Conservation (phyloP, 1,140 invertebrate genomes). For the Drosophila kanapiae region DNA sequence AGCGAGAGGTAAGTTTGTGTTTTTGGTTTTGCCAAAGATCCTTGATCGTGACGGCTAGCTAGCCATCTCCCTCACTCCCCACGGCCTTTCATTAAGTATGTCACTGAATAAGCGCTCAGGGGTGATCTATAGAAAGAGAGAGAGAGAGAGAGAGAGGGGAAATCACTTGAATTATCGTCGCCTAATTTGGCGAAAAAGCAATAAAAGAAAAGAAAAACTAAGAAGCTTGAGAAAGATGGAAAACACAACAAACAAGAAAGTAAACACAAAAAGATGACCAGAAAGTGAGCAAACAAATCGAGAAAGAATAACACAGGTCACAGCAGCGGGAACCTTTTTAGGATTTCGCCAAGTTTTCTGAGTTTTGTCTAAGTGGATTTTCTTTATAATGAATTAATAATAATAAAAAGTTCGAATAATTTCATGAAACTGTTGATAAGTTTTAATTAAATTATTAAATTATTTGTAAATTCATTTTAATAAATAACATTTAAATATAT, state of each 20-base stretch:
- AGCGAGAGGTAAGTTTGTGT: constrained; percentile 11
- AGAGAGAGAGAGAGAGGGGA: not conserved
- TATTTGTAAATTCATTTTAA: too few species aligned
- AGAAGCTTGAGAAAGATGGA: not conserved
- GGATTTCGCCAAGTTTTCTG: not conserved
- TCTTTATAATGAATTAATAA: too few species aligned
- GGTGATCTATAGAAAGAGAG: constrained; percentile 7
- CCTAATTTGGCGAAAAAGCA: constrained; percentile 65
- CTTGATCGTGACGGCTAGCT: constrained; percentile 29
- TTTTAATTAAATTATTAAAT: too few species aligned
- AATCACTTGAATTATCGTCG: constrained; percentile 55
- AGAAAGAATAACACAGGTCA: not conserved
- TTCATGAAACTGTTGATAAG: too few species aligned
- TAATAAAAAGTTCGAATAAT: too few species aligned
- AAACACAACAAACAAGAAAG: constrained; percentile 25
- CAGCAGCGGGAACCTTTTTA: not conserved
- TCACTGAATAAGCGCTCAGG: constrained; percentile 38
- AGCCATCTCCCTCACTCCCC: constrained; percentile 19
- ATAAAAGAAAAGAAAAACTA: not conserved
- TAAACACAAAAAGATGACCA: not conserved
- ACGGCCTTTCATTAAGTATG: constrained; percentile 69
- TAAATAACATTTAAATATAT: too few species aligned
- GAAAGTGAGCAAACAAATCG: constrained; percentile 9
- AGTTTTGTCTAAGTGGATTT: too few species aligned
- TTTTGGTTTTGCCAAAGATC: constrained; percentile 18